These are phyloP conservation scores for Alauda arvensis DNA, from an alignment of 2,797 vertebrate species.

Conservation along the genomic window DNA sequence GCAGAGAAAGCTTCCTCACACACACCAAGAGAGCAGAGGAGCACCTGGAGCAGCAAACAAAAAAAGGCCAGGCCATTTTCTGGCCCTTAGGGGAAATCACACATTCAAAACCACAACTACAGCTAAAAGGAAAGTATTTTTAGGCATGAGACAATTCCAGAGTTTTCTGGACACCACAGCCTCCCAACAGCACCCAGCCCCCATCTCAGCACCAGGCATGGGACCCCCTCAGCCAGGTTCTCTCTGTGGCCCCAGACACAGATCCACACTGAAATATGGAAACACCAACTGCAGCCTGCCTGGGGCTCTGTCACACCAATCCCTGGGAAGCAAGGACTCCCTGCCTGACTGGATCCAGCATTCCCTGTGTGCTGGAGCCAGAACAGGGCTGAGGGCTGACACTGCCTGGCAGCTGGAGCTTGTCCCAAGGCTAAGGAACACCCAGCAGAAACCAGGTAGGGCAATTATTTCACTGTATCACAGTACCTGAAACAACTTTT, in stretches of 20 bases:
- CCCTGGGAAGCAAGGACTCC: background rate
- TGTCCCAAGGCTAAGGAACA: no score
- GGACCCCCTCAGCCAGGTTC: background rate
- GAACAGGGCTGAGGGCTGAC: background rate
- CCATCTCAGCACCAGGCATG: background rate
- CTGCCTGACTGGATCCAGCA: background rate
- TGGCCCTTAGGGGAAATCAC: background rate
- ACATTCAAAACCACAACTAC: background rate
- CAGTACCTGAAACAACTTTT: background rate
- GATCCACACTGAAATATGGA: rapidly evolving
- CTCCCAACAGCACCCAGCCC: background rate
- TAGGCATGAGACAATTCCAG: background rate
- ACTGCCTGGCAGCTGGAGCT: background rate
- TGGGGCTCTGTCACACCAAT: rapidly evolving
- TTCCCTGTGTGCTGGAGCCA: rapidly evolving
- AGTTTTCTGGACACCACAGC: background rate
- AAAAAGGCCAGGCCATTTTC: background rate
- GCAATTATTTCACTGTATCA: background rate
- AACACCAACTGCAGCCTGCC: background rate
- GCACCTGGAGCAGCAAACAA: background rate
- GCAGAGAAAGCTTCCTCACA: background rate
- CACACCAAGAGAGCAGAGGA: background rate
- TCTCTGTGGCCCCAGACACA: background rate
- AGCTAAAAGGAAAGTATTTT: background rate
- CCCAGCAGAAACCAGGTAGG: background rate